These are phyloP conservation scores for Phoeniculus purpureus DNA, from an alignment of 2,797 vertebrate species.

Conservation along the genomic window DNA sequence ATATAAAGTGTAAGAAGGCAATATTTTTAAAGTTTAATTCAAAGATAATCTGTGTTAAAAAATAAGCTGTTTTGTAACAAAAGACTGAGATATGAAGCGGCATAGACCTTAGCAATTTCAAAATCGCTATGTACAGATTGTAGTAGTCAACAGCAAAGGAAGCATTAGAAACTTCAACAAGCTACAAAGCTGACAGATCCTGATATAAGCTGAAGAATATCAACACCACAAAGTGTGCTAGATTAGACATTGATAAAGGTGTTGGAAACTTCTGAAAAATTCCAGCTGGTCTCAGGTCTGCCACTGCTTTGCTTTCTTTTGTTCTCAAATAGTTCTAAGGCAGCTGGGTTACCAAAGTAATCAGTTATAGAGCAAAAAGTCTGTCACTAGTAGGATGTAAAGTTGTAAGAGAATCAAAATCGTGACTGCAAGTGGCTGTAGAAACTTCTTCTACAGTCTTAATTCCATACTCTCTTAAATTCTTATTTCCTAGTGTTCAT, in stretches of 20 bases:
- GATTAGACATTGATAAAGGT: background rate
- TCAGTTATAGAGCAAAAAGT: background rate
- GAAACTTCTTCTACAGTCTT: background rate
- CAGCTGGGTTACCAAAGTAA: background rate
- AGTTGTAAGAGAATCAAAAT: background rate
- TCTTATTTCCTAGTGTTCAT: background rate
- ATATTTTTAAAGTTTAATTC: slow-evolving; percentile 46
- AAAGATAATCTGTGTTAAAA: slow-evolving; percentile 34
- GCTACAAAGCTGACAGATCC: background rate
- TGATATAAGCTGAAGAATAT: background rate
- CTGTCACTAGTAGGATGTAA: background rate
- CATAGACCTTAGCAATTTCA: slow-evolving; percentile 1
- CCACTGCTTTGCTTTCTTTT: background rate
- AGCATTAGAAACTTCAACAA: background rate
- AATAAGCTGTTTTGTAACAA: slow-evolving; percentile 36
- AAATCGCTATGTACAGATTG: background rate
- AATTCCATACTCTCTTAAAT: background rate
- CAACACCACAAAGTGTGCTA: background rate
- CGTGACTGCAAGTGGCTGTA: background rate
- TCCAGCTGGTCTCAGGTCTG: background rate
- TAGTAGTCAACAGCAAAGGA: background rate
- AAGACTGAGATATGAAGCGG: background rate
- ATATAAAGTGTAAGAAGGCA: background rate
- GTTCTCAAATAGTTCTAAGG: background rate
- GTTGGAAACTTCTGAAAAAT: background rate